A percentile compares a stretch with the other conserved stretches of the same genome.
phyloP scores from a whole-genome alignment of 2,888 invertebrate genomes.

The Agriotes lineatus region DNA sequence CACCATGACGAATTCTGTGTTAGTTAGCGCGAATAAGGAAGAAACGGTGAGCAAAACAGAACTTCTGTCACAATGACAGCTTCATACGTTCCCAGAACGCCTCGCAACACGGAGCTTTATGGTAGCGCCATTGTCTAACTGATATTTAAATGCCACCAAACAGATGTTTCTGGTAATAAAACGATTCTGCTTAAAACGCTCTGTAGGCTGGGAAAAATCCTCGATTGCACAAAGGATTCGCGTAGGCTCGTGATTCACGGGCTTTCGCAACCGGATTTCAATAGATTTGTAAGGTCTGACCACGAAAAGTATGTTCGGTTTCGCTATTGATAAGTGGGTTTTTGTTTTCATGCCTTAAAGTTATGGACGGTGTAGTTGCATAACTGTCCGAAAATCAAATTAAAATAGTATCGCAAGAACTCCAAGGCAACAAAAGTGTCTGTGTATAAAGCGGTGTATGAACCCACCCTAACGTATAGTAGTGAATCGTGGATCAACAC shows the following conservation, averaged over 20 bases:
- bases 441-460: no score
- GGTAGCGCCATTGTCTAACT: not conserved
- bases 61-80: not conserved
- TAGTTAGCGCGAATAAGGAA: not conserved
- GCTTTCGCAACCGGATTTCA: not conserved
- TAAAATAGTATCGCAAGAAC: no score
- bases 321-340: no score
- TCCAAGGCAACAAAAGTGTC: no score
- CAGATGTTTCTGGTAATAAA: not conserved
- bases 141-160: not conserved
- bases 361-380: no score
- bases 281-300: no score
- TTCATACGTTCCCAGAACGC: not conserved
- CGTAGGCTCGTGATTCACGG: not conserved
- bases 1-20: not conserved
- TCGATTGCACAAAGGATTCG: not conserved
- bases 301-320: no score
- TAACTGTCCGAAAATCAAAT: no score
- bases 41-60: not conserved
- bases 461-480: no score
- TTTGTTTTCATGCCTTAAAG: no score
- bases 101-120: not conserved
- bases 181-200: not conserved
- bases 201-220: not conserved
- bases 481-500: no score